Evolutionary conservation across 2,113 vertebrate genomes (phyloP).

Genomic region (Anoplopoma fimbria): DNA sequence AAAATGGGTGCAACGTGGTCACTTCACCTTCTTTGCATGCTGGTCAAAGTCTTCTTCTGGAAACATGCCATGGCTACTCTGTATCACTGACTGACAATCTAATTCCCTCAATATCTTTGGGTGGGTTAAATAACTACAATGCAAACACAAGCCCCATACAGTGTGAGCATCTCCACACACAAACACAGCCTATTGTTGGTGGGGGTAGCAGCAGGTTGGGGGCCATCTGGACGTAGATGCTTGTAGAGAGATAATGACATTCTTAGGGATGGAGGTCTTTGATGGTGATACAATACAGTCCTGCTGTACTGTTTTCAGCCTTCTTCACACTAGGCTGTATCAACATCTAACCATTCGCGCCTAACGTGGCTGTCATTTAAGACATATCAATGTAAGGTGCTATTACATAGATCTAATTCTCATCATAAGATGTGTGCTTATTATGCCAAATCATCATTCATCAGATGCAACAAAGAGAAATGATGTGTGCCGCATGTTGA

Average conservation of each 20-base stretch:
- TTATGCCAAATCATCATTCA: constrained; percentile 10
- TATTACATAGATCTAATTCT: constrained; percentile 12
- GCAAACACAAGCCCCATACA: constrained; percentile 5
- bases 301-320: constrained; percentile 38
- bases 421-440: background rate
- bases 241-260: constrained; percentile 58
- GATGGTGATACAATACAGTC: constrained; percentile 53
- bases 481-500: background rate
- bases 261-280: constrained; percentile 52
- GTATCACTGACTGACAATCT: background rate
- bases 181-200: constrained; percentile 11
- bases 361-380: constrained; percentile 5
- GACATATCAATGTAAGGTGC: background rate
- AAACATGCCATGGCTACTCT: background rate
- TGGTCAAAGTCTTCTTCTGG: constrained; percentile 22
- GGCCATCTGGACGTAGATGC: constrained; percentile 55
- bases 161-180: constrained; percentile 1
- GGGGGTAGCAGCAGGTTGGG: constrained; percentile 41
- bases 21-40: constrained; percentile 9
- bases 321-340: constrained; percentile 22
- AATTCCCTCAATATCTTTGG: background rate
- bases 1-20: constrained; percentile 12
- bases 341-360: constrained; percentile 8
- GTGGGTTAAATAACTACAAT: constrained; percentile 13
- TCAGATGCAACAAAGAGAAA: background rate